A percentile compares a stretch with the other conserved stretches of the same genome.
These are phyloP conservation scores for Myotis planiceps DNA, from an alignment of 2,797 vertebrate species.

Conservation along the genomic window DNA sequence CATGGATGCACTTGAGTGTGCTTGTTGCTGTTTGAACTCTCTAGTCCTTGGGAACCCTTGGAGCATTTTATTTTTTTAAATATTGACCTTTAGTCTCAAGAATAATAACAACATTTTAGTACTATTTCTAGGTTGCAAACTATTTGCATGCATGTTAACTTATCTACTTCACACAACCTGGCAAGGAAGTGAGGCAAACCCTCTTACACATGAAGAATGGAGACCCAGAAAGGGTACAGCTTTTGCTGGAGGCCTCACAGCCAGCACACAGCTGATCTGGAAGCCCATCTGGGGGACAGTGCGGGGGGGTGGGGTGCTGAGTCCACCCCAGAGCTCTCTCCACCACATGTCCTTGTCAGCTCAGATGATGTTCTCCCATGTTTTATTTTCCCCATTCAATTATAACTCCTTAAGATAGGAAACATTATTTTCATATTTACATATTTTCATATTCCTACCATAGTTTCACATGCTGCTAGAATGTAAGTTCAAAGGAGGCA, in stretches of 20 bases:
- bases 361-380: too few relatives aligned
- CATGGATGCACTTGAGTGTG: background rate
- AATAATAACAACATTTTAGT: background rate
- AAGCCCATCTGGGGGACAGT: background rate
- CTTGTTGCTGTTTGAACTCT: background rate
- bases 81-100: background rate
- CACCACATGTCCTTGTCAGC: background rate
- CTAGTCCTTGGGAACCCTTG: background rate
- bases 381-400: background rate
- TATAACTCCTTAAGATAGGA: background rate
- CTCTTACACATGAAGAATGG: background rate
- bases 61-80: slow-evolving; percentile 29
- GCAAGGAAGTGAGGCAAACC: background rate
- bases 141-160: background rate
- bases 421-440: background rate
- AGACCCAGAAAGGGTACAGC: background rate
- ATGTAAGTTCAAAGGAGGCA: background rate
- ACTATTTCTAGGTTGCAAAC: background rate
- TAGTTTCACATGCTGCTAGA: background rate
- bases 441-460: background rate
- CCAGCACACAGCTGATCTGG: background rate
- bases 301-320: background rate
- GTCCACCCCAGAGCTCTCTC: background rate
- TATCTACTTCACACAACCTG: background rate
- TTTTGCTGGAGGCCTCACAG: background rate